These are phyloP conservation scores for Recurvirostra avosetta DNA, from an alignment of 2,113 vertebrate species.

Conservation along the genomic window DNA sequence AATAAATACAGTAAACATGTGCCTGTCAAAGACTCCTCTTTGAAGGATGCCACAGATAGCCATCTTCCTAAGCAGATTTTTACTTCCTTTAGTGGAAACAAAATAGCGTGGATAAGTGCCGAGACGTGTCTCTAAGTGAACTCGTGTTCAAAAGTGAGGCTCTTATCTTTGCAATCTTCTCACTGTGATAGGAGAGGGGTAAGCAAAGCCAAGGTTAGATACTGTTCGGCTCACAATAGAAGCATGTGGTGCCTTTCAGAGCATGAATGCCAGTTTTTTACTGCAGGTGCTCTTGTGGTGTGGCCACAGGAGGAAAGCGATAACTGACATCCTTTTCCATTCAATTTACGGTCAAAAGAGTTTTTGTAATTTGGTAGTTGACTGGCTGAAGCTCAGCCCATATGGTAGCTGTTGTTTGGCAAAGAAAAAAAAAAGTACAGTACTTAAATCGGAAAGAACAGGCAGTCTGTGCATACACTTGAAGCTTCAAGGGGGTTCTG, in stretches of 20 bases:
- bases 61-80: background rate
- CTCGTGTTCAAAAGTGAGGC: background rate
- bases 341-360: slow-evolving; percentile 67
- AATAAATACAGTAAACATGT: background rate
- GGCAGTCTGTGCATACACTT: slow-evolving; percentile 29
- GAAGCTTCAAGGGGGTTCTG: slow-evolving; percentile 24
- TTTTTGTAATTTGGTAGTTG: slow-evolving; percentile 67
- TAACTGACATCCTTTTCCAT: slow-evolving; percentile 70
- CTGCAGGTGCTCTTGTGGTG: slow-evolving; percentile 75
- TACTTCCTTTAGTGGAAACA: slow-evolving; percentile 9
- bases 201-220: slow-evolving; percentile 46
- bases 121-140: background rate
- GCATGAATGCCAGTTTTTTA: slow-evolving; percentile 50
- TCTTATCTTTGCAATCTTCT: slow-evolving; percentile 48
- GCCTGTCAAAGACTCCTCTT: background rate
- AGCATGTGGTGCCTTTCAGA: slow-evolving; percentile 60
- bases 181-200: background rate
- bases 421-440: slow-evolving; percentile 15
- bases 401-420: slow-evolving; percentile 68
- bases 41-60: background rate
- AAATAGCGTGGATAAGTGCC: background rate
- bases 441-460: slow-evolving; percentile 44
- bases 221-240: slow-evolving; percentile 49
- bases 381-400: slow-evolving; percentile 67
- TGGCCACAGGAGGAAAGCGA: slow-evolving; percentile 62